phyloP scores from a whole-genome alignment of 2,113 vertebrate genomes.

The Stigmatopora argus region DNA sequence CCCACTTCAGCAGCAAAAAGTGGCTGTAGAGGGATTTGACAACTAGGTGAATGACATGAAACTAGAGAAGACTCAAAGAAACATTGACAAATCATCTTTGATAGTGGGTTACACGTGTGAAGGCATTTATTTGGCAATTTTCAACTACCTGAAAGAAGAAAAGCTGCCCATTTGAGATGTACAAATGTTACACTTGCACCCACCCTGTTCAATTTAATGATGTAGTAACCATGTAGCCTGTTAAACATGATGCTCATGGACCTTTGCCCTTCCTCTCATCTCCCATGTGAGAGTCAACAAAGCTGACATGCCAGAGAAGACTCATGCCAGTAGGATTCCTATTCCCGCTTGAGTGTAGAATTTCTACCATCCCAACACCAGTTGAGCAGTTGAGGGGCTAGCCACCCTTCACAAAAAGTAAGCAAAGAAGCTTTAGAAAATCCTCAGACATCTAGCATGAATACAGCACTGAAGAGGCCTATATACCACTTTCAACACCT shows the following conservation, averaged over 20 bases:
- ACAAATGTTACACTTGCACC: constrained; percentile 5
- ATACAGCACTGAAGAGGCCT: constrained; percentile 15
- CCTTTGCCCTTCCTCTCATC: constrained; percentile 18
- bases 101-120: background rate
- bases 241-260: constrained; percentile 33
- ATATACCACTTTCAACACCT: constrained; percentile 30
- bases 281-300: constrained; percentile 21
- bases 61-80: background rate
- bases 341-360: constrained; percentile 15
- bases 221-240: constrained; percentile 24
- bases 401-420: constrained; percentile 23
- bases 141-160: background rate
- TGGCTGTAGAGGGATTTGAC: background rate
- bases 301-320: constrained; percentile 22
- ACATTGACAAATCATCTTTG: background rate
- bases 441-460: constrained; percentile 22
- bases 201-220: constrained; percentile 24
- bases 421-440: constrained; percentile 22
- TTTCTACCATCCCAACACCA: constrained; percentile 37
- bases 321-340: constrained; percentile 22
- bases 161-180: background rate
- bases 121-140: background rate
- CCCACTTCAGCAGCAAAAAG: background rate
- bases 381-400: constrained; percentile 29
- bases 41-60: background rate